Evolutionary conservation across 2,888 invertebrate genomes (phyloP), one percentile per base, ranked within the genome.

Genomic region (Plemyria rubiginata): DNA sequence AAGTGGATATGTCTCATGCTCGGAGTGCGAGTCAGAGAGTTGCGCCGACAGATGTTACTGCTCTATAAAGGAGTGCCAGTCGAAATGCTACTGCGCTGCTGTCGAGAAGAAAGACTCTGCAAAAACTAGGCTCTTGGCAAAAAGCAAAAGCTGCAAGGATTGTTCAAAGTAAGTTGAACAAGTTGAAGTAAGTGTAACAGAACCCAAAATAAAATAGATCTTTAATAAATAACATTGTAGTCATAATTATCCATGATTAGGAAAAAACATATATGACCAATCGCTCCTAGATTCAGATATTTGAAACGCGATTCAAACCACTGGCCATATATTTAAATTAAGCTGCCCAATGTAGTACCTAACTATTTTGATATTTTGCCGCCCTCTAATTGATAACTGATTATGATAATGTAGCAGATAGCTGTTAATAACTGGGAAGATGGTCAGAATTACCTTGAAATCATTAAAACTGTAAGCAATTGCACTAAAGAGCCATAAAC

Each of bases 21-120:
- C 97, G 46, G 98, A 98, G 84, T 98, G 98, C 80, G 97, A 97
- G 78, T 97, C 97, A 2, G 97, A 97, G 73, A 96, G 96, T 12
- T 97, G 97, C 78, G 95, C 96, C 0, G 97, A 97, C 80, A 95
- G 97, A 74, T 98, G 98, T 77, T 98, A 98, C 78, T 98, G 98
- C 79, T 97, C 97, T 2, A 78, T 96, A 62, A 95, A 95, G 22
- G 93, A 93, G 64, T 92, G 89, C 65, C 90, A 86, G 67, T 77
- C 85, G 1, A 95, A 95, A 80, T 95, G 96, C 70, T 95, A 95
- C 77, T 95, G 95, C 70, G 94, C 94, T 0, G 89, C 94, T 64
- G 93, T 93, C 0, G 94, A 94, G 40, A 87, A 90, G 49, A 91
- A 86, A 65, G 93, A 92, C 48, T 68, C 84, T 0, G 80, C 84